Base-by-base conservation (phyloP, 1,140 invertebrate species). In the Bombus pascuorum region DNA sequence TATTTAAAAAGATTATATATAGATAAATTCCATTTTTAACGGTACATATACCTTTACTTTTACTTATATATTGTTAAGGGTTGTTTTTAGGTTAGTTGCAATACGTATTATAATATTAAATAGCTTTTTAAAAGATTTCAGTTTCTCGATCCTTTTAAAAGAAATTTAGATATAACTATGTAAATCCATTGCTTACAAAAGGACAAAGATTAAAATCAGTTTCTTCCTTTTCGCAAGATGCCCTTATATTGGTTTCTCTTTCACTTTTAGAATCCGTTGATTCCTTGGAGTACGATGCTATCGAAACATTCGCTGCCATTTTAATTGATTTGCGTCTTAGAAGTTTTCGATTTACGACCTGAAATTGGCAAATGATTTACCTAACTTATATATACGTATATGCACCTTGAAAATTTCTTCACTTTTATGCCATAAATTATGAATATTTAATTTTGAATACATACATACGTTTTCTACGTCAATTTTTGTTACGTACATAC, bases 171-270 rank as follows among this genome's bases (percentile, higher is more conserved):
- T n/a, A 18, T 13, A 34, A n/a, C 22, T 25, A 44, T 18, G 28
- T 62, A 13, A 42, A 57, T 75, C 8, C 10, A 83, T 62, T 12
- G 15, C 83, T 80, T 53, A 91, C 89, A 28, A 91, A 89, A 37
- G 87, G 79, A 15, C 83, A 88, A 57, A 83, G 32, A 59, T 79
- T 77, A 6, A n/a, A 44, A 34, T 89, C 53, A 8, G 44, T n/a
- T 9, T 66, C 13, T 72, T 37, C 5, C 18, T 39, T 53, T 59
- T 34, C 70, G 53, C 13, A 12, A 13, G 9, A 25, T 2, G 4
- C 18, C 13, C 44, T 62, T 8, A 9, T n/a, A 12, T 81, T 39
- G 2, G 10, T 34, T 2, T 1, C n/a, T 42, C 34, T 22, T 8
- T 0, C 28, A 34, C 53, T 37, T n/a, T 22, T 18, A 1, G 42